Percentiles rank a stretch among this genome's conserved stretches.
phyloP scores from a whole-genome alignment of 2,797 vertebrate species.

The Gymnopithys bicolor region DNA sequence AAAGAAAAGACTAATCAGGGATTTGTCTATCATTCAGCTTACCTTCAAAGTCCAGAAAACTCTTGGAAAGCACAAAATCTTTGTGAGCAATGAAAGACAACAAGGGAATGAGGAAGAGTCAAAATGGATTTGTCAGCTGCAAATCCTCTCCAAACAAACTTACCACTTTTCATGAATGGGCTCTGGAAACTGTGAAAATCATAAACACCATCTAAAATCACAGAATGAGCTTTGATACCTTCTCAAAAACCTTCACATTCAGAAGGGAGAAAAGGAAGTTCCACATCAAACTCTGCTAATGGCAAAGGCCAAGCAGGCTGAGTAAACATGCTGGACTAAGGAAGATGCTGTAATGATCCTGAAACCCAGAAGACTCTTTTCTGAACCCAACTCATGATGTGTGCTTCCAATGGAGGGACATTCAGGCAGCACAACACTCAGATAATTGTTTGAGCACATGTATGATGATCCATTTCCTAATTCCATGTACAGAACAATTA shows the following conservation, averaged over 20 bases:
- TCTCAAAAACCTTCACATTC: neutral
- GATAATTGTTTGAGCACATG: neutral
- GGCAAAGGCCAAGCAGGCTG: neutral
- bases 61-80: neutral
- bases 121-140: neutral
- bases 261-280: neutral
- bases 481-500: slow-evolving; percentile 6
- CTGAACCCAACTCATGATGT: neutral
- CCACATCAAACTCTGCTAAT: neutral
- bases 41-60: neutral
- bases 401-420: neutral
- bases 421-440: neutral
- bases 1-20: neutral
- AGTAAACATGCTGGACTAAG: neutral
- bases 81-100: neutral
- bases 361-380: neutral
- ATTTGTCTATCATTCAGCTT: slow-evolving; percentile 12
- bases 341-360: neutral
- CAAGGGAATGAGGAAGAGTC: neutral
- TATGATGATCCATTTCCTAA: neutral
- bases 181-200: neutral
- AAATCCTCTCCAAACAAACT: neutral
- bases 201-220: neutral
- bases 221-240: neutral
- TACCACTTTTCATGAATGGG: neutral